A percentile compares a stretch with the other conserved stretches of the same genome.
Evolutionary conservation across 37 sponge, comb jelly and placozoan genomes (phyloP).

Genomic region (Dysidea cf. avara): DNA sequence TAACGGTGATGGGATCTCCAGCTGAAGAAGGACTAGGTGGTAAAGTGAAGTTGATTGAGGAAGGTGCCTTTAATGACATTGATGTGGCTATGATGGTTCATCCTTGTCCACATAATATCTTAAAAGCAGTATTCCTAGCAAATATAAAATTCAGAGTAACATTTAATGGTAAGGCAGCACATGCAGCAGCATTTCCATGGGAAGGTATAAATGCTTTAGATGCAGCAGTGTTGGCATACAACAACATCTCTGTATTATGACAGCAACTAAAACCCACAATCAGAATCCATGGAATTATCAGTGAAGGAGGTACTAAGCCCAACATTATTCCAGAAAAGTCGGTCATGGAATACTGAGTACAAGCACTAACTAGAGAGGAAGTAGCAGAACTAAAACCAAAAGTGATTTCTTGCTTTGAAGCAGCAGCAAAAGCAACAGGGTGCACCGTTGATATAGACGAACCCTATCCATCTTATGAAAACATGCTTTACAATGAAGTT

Average conservation of each 20-base stretch:
- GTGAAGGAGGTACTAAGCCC: constrained; percentile 77
- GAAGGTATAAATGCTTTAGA: constrained; percentile 89
- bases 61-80: constrained; percentile 72
- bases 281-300: constrained; percentile 84
- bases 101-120: constrained; percentile 27
- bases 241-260: constrained; percentile 70
- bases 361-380: constrained; percentile 67
- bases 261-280: constrained; percentile 90
- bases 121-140: constrained; percentile 42
- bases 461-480: constrained; percentile 15
- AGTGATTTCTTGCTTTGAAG: constrained; percentile 49
- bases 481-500: constrained; percentile 45
- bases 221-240: constrained; percentile 92
- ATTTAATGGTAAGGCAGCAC: constrained; percentile 24
- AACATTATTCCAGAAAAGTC: constrained; percentile 81
- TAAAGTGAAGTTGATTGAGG: constrained; percentile 73
- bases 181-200: too few relatives aligned
- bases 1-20: constrained; percentile 89
- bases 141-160: constrained; percentile 10
- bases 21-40: constrained; percentile 92
- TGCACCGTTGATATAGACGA: constrained; percentile 53
- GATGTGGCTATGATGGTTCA: constrained; percentile 96
- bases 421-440: constrained; percentile 87
- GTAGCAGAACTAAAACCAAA: constrained; percentile 47
- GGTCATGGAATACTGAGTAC: constrained; percentile 43